Percentiles rank a stretch among this genome's conserved stretches.
Evolutionary conservation across 1,140 invertebrate genomes (phyloP).

Genomic region (Nasonia longicornis): DNA sequence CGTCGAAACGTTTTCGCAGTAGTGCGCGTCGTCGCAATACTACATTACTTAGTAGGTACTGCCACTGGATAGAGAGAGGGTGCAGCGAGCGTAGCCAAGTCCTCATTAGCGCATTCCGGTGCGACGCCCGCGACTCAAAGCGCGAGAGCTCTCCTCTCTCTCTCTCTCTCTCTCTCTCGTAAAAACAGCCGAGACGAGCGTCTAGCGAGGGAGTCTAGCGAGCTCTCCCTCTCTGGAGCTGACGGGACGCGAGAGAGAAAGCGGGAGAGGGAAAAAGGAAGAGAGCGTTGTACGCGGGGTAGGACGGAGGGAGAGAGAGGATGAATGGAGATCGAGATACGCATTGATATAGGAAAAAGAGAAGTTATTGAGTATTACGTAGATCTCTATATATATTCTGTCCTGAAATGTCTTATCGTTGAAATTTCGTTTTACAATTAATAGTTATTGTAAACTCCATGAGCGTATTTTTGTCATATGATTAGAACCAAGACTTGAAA

Average conservation of each 20-base stretch:
- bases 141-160: slow-evolving; percentile 29
- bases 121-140: slow-evolving; percentile 67
- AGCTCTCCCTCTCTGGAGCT: not conserved
- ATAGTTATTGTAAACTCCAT: too few species aligned
- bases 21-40: not conserved
- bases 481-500: too few species aligned
- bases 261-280: not conserved
- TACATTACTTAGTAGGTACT: not conserved
- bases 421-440: too few species aligned
- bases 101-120: slow-evolving; percentile 70
- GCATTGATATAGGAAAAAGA: slow-evolving; percentile 6
- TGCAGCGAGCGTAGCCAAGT: slow-evolving; percentile 67
- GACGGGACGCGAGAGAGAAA: slow-evolving; percentile 4
- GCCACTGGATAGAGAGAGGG: slow-evolving; percentile 19
- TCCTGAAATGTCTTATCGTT: too few species aligned
- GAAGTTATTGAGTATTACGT: not conserved
- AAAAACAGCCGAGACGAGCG: slow-evolving; percentile 61
- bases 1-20: not conserved
- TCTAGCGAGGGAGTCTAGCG: slow-evolving; percentile 43
- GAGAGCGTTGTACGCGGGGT: not conserved
- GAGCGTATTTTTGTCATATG: too few species aligned
- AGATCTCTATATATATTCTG: too few species aligned
- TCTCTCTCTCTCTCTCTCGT: slow-evolving; percentile 46
- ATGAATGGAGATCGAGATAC: not conserved
- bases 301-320: not conserved